Evolutionary conservation across 2,113 vertebrate genomes (phyloP), one percentile per base, ranked within the genome.

Genomic region (Microcebus tavaratra): DNA sequence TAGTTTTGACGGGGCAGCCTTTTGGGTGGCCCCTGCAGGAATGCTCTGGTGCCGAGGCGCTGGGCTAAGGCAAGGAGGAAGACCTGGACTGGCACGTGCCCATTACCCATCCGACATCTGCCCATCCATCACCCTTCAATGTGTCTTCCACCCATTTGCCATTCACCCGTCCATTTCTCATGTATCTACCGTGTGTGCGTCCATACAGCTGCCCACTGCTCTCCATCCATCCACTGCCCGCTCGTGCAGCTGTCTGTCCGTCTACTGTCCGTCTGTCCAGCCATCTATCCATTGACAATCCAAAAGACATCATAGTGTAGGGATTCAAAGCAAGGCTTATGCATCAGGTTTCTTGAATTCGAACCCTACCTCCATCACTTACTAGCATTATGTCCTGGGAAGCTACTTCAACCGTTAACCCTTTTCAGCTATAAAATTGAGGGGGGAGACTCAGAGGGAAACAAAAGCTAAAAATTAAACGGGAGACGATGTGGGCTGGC

Each of bases 321-420:
- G 82, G 25, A 53, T 90, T 36, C 79, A 88, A 82, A 79, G 68
- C 85, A n/a, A 20, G 39, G 31, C 6, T 15, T 82, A 59, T 92
- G 21, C 6, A 3, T 79, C 67, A 29, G 39, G 31, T 63, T 63
- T 91, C 81, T 73, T 59, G 57, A 50, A 39, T 93, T 91, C 68
- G 59, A 10, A 80, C 72, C 50, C 50, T 55, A 6, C 45, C 27
- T 61, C 76, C 27, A 6, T 89, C 48, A 53, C 34, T 85, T 36
- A 34, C 29, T 53, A n/a, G 45, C 9, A 20, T 75, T 57, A 6
- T 6, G 20, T 59, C 42, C 45, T 39, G 34, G 53, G 67, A 14
- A 88, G 48, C 45, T 39, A 4, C 79, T 88, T 50, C 61, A n/a
- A n/a, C 27, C 3, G 3, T 27, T 75, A 81, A 81, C 20, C 31